Base-by-base conservation (phyloP, 92 coral and sea anemone species). In the Parazoanthus swiftii region DNA sequence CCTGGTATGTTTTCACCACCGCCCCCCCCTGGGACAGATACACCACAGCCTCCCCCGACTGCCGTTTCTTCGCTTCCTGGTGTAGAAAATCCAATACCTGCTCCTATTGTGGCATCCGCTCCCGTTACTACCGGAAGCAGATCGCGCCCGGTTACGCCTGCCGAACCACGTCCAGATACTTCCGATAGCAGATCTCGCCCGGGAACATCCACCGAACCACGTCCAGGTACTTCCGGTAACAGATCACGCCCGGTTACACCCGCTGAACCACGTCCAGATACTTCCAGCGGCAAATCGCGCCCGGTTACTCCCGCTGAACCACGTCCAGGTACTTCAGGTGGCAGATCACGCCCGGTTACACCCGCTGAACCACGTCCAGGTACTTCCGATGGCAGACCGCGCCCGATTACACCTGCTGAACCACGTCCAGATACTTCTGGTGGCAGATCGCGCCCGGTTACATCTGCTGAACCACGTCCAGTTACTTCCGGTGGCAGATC, bases 1-100 rank as follows among this genome's bases (percentile, higher is more conserved):
- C 84, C 68, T 51, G 84, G 68, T 29, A 80, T 11, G 15, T 56
- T 79, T 15, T 15, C 84, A 15, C 84, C 84, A 80, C 70, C 46
- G 4, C 84, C 84, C 15, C 70, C 38, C 84, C 84, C 84, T 54
- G 70, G 84, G 4, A 80, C 37, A 80, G 42, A 54, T 16, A 51
- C 71, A 33, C 84, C 70, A 33, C 33, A 14, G 15, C 70, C 68
- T 33, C 35, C 56, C 13, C n/a, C 71, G 21, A 36, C 6, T 37
- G n/a, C n/a, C 14, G 21, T 37, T 29, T 80, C 84, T 15, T 4
- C 44, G 35, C 39, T 51, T 33, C 84, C 68, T 50, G 84, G 59
- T n/a, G 71, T 54, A 50, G 66, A 79, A 80, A 54, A 23, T 80
- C 43, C 84, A 8, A 11, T 33, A 56, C 37, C 84, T 80, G 39